Evolutionary conservation across 2,113 vertebrate genomes (phyloP).

Genomic region (Lepus europaeus): DNA sequence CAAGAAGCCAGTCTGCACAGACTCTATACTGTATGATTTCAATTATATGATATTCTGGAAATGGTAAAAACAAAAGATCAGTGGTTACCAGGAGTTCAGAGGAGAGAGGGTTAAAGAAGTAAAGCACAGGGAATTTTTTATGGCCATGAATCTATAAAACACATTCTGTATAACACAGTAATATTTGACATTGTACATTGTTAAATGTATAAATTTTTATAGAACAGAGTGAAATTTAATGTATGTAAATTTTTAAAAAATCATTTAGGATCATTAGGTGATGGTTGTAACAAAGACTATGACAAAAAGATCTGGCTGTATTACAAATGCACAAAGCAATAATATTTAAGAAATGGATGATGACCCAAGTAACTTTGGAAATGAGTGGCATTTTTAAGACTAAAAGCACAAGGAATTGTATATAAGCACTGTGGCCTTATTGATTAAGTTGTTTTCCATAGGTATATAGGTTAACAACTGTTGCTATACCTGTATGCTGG

Average conservation of each 20-base stretch:
- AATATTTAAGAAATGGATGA: neutral
- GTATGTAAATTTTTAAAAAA: neutral
- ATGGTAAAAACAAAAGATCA: neutral
- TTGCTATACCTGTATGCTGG: neutral
- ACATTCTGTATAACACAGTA: neutral
- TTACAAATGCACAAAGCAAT: neutral
- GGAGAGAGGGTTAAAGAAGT: neutral
- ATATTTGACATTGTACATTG: neutral
- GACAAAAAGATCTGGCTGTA: neutral
- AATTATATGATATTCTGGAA: neutral
- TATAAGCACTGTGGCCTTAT: neutral
- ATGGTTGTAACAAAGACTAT: neutral
- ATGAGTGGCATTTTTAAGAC: neutral
- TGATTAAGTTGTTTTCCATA: neutral
- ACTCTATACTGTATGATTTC: neutral
- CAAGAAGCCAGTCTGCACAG: neutral
- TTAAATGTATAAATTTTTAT: neutral
- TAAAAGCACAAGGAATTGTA: neutral
- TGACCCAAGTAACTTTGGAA: neutral
- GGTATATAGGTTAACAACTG: neutral
- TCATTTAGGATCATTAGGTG: neutral
- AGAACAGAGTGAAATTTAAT: neutral
- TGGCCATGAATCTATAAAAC: neutral
- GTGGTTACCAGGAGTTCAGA: neutral
- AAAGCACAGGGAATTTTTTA: neutral